Conservation (phyloP, 2,888 invertebrate genomes). For the Yponomeuta cagnagella region DNA sequence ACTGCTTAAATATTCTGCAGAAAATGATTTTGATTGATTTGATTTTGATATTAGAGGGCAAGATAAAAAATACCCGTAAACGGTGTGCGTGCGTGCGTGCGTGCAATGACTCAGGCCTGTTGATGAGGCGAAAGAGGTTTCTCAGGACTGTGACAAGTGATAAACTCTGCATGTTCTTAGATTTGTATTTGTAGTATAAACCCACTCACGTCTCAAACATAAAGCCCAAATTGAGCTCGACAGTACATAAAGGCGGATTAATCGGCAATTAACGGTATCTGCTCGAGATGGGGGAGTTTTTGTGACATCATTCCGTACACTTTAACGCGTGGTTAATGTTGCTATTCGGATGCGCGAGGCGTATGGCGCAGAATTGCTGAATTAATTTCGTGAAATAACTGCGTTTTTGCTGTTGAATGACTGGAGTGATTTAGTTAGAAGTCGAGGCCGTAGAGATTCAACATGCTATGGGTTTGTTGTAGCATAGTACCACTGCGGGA, state of each 20-base stretch:
- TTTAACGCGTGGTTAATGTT: background rate
- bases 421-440: background rate
- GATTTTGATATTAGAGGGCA: no score
- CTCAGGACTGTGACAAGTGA: no score
- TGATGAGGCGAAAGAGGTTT: no score
- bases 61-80: no score
- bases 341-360: background rate
- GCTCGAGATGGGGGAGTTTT: background rate
- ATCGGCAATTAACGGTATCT: constrained; percentile 1
- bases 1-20: no score
- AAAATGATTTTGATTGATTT: no score
- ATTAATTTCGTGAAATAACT: background rate
- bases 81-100: no score
- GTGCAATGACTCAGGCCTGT: no score
- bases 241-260: constrained; percentile 1
- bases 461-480: no score
- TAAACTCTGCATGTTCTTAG: no score
- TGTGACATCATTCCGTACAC: background rate
- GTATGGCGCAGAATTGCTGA: background rate
- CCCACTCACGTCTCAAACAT: background rate
- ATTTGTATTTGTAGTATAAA: background rate
- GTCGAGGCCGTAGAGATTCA: background rate
- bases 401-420: background rate
- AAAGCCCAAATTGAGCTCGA: background rate
- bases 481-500: no score